Percentiles rank a stretch among this genome's conserved stretches.
phyloP scores from a whole-genome alignment of 2,888 invertebrate genomes.

The Polyommatus iphigenia region DNA sequence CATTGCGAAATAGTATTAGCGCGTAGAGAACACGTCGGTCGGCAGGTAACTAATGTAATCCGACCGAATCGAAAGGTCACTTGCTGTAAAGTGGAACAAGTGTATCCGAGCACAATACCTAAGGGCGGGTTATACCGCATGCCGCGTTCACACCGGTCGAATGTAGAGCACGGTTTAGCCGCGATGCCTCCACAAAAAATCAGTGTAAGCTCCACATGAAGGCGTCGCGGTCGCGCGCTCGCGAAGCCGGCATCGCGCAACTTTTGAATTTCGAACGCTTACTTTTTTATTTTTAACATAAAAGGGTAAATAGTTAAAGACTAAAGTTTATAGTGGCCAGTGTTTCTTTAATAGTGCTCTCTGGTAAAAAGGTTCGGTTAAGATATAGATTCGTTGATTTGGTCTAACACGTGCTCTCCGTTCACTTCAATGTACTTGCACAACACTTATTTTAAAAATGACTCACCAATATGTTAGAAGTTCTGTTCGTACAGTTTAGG shows the following conservation, averaged over 20 bases:
- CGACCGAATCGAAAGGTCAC: conserved; percentile 58
- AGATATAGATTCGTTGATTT: conserved; percentile 55
- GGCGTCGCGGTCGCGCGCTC: conserved; percentile 70
- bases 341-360: conserved; percentile 68
- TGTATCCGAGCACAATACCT: conserved; percentile 49
- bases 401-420: conserved; percentile 69
- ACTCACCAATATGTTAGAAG: conserved; percentile 29
- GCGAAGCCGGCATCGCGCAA: conserved; percentile 43
- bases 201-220: conserved; percentile 75
- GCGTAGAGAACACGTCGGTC: conserved; percentile 55
- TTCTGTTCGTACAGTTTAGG: conserved; percentile 13
- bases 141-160: conserved; percentile 73
- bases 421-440: conserved; percentile 72
- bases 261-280: conserved; percentile 39
- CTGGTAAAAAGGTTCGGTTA: conserved; percentile 67
- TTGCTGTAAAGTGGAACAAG: conserved; percentile 49
- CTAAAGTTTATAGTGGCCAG: conserved; percentile 44
- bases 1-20: conserved; percentile 62
- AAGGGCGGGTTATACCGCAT: conserved; percentile 60
- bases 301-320: conserved; percentile 34
- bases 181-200: conserved; percentile 79
- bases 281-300: conserved; percentile 16
- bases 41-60: conserved; percentile 62
- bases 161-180: conserved; percentile 72
- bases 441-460: conserved; percentile 33